phyloP scores from a whole-genome alignment of 2,113 vertebrate genomes.

The Salvator merianae region DNA sequence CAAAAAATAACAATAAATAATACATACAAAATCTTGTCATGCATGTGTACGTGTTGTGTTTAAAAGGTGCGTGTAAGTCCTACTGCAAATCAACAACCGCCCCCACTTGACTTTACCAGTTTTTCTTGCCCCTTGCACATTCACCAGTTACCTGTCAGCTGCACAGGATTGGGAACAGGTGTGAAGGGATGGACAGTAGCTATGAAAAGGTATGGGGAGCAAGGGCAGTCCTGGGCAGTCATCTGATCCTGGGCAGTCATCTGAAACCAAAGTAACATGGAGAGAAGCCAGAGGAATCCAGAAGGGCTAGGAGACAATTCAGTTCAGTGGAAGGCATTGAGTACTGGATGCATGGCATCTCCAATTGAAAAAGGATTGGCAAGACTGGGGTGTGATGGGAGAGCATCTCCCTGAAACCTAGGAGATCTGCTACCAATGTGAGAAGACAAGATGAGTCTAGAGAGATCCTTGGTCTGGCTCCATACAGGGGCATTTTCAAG shows the following conservation, averaged over 20 bases:
- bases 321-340: not conserved
- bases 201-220: not conserved
- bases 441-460: not conserved
- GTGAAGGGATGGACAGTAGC: not conserved
- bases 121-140: constrained; percentile 43
- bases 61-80: not conserved
- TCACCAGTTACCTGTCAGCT: not conserved
- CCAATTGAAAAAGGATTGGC: not conserved
- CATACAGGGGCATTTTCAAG: not conserved
- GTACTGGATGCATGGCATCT: not conserved
- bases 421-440: not conserved
- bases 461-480: not conserved
- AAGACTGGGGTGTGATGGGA: not conserved
- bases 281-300: not conserved
- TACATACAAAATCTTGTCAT: constrained; percentile 19
- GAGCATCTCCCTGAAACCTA: not conserved
- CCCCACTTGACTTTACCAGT: not conserved
- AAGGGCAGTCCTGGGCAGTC: not conserved
- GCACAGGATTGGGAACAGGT: fast-evolving
- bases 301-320: not conserved
- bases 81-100: not conserved
- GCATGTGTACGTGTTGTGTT: constrained; percentile 34
- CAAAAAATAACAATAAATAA: constrained; percentile 48
- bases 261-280: not conserved
- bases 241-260: not conserved